Base-by-base conservation (phyloP, 2,888 invertebrate genomes). In the Sialis fuliginosa region DNA sequence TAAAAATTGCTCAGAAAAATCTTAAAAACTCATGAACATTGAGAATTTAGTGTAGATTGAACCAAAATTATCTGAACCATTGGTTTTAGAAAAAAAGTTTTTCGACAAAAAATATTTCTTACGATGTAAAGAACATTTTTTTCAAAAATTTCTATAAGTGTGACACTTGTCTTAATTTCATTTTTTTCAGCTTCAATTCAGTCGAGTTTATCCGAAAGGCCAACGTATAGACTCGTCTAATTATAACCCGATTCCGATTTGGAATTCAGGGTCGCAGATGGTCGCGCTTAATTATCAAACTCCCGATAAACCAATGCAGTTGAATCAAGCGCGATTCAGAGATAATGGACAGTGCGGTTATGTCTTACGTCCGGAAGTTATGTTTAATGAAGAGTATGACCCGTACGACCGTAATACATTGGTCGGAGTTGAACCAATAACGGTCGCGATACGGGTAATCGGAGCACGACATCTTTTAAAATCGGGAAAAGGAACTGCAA, bases 201-300 rank as follows among this genome's bases (percentile, higher is more conserved):
- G 91, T 58, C 75, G 97, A 34, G 89, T 97, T 2, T 98, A 97
- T 64, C 98, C 98, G 0, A 88, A 87, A 60, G 87, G 95, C 0
- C 89, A 90, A 59, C 74, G 97, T 44, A 79, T 97, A 47, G 96
- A 97, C 60, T 97, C 97, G 0, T 93, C 95, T 0, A 98, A 98
- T 68, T 98, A 93, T 63, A 88, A 87, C 68, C 97, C 98, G 0
- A 73, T 90, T 6, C 80, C 86, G 2, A 83, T 95, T 67, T 98
- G 97, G 97, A 93, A 92, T 63, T 77, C 80, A 8, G 97, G 95
- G 1, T 89, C 87, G 42, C 98, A 98, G 66, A 90, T 98, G 92
- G 88, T 91, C 1, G 96, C 97, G 0, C 68, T 98, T 4, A 98
- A 98, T 66, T 98, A 92, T 65, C 98, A 98, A 66, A 97, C 97